A percentile compares a stretch with the other conserved stretches of the same genome.
Conservation (phyloP, 2,113 vertebrate genomes). For the Trinectes maculatus region DNA sequence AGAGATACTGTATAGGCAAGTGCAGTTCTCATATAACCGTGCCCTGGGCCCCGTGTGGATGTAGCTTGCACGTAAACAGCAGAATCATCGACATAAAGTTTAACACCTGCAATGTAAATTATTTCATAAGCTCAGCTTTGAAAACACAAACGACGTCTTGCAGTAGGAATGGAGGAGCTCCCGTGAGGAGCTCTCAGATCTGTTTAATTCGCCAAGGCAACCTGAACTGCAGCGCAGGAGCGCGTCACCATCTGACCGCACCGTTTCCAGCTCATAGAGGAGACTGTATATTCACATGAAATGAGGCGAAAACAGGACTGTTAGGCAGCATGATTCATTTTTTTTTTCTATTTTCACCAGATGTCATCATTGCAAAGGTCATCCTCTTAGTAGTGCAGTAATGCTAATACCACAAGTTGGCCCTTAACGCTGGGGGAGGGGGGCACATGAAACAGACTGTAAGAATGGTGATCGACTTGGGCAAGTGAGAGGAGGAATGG, state of each 20-base stretch:
- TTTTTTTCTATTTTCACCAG: constrained; percentile 45
- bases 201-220: constrained; percentile 66
- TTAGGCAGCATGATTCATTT: constrained; percentile 58
- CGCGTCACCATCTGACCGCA: constrained; percentile 4
- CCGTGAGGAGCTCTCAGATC: constrained; percentile 45
- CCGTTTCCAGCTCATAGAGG: constrained; percentile 27
- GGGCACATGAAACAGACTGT: constrained; percentile 10
- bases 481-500: constrained; percentile 35
- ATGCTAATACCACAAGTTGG: constrained; percentile 45
- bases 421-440: constrained; percentile 13
- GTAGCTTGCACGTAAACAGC: constrained; percentile 32
- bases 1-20: constrained; percentile 44
- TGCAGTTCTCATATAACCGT: constrained; percentile 42
- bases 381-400: constrained; percentile 31
- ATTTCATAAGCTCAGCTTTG: constrained; percentile 45
- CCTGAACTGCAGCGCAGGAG: constrained; percentile 22
- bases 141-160: constrained; percentile 23
- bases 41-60: constrained; percentile 45
- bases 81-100: constrained; percentile 63
- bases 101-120: constrained; percentile 58
- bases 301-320: constrained; percentile 15
- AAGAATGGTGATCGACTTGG: constrained; percentile 27
- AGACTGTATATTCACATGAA: constrained; percentile 31
- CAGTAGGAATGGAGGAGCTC: constrained; percentile 47
- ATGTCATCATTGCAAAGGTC: constrained; percentile 62